Percentiles rank a stretch among this genome's conserved stretches.
Conservation (phyloP, 1,140 invertebrate species). For the Plectrocnemia conspersa region DNA sequence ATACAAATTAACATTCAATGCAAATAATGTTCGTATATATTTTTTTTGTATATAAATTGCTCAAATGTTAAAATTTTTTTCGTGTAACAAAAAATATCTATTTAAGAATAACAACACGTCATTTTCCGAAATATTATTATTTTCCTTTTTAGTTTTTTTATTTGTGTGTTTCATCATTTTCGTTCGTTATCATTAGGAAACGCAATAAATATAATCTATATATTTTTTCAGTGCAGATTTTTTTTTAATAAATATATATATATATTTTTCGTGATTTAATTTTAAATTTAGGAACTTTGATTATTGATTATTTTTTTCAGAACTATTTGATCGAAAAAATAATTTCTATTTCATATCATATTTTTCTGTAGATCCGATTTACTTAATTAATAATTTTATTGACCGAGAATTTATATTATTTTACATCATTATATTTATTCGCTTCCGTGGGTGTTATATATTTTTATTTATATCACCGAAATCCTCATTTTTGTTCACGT, state of each 20-base stretch:
- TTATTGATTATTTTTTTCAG: conserved; percentile 22
- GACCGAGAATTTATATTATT: not conserved
- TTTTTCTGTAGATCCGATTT: not conserved
- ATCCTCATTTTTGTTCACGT: conserved; percentile 27
- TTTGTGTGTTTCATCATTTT: conserved; percentile 13
- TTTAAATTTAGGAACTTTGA: conserved; percentile 27
- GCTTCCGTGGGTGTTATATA: conserved; percentile 22
- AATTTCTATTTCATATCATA: not conserved
- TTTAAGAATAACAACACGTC: conserved; percentile 35
- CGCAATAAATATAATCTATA: conserved; percentile 34
- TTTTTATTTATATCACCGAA: conserved; percentile 17
- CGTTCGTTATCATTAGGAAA: conserved; percentile 29
- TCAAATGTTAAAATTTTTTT: conserved; percentile 7
- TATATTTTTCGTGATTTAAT: not conserved
- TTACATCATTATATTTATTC: conserved; percentile 33
- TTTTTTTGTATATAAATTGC: no score
- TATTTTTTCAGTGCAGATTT: conserved; percentile 9
- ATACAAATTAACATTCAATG: not conserved
- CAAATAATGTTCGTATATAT: not conserved
- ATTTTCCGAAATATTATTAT: conserved; percentile 29
- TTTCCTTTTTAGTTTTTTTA: conserved; percentile 18
- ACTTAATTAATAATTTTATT: no score
- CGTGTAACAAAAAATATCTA: conserved; percentile 8
- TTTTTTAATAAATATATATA: conserved; percentile 11
- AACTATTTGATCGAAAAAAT: not conserved